Percentiles rank a stretch among this genome's conserved stretches.
These are phyloP conservation scores for Harlomillsia oculata DNA, from an alignment of 1,140 invertebrate genomes.

Conservation along the genomic window DNA sequence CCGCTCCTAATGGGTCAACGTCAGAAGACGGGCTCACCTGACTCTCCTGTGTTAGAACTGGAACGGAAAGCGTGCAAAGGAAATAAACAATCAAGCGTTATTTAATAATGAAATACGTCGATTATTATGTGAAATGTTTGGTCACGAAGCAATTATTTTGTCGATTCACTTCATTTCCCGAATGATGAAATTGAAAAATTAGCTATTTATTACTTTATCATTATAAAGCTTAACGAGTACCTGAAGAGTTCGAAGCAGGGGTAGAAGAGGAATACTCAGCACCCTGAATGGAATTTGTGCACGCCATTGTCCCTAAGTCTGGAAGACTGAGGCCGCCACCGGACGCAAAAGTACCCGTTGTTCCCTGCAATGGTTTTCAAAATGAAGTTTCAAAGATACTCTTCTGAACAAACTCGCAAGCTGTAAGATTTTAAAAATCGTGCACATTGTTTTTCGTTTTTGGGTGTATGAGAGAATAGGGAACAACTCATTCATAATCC, in stretches of 20 bases:
- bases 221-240: slow-evolving; percentile 7
- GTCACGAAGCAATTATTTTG: no score
- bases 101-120: not conserved
- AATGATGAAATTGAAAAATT: no score
- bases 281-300: slow-evolving; percentile 26
- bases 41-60: slow-evolving; percentile 33
- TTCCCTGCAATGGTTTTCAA: slow-evolving; percentile 25
- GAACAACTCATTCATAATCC: no score
- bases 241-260: slow-evolving; percentile 34
- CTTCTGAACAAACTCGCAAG: no score
- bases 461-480: no score
- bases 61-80: not conserved
- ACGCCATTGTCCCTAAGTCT: slow-evolving; percentile 27
- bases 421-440: slow-evolving; percentile 1
- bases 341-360: slow-evolving; percentile 24
- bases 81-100: not conserved
- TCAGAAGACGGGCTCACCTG: slow-evolving; percentile 30
- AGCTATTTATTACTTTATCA: not conserved
- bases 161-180: no score
- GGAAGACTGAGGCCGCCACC: slow-evolving; percentile 22
- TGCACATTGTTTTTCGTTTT: not conserved
- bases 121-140: no score
- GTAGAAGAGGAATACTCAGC: slow-evolving; percentile 31
- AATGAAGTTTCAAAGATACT: no score
- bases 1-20: slow-evolving; percentile 33